phyloP scores from a whole-genome alignment of 2,113 vertebrate species.

The Lepus americanus region DNA sequence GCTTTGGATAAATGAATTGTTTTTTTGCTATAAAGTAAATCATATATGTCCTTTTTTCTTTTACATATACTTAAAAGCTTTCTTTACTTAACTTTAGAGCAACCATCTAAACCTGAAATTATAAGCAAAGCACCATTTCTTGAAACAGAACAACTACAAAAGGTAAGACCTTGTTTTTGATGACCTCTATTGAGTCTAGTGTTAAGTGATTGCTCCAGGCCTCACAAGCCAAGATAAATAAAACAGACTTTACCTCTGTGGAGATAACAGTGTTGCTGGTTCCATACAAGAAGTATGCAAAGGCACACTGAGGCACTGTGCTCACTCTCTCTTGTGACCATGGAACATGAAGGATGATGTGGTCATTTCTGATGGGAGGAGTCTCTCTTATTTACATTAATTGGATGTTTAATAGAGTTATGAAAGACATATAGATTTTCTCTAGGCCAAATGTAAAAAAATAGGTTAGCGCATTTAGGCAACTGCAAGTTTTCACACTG shows the following conservation, averaged over 20 bases:
- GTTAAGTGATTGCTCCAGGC: neutral
- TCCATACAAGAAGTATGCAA: neutral
- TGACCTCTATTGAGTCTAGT: neutral
- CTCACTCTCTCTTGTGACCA: neutral
- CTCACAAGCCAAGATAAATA: neutral
- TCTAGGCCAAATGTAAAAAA: neutral
- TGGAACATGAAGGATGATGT: neutral
- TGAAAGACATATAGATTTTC: neutral
- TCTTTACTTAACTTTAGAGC: constrained; percentile 90
- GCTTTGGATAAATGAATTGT: constrained; percentile 43
- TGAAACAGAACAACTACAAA: constrained; percentile 93
- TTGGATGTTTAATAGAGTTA: neutral
- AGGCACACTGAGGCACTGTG: neutral
- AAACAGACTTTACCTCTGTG: neutral
- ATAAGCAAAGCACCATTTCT: constrained; percentile 89
- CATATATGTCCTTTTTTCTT: neutral
- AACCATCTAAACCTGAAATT: constrained; percentile 91
- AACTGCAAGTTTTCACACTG: neutral
- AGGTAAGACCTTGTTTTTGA: constrained; percentile 88
- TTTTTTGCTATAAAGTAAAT: neutral
- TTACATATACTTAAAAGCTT: constrained; percentile 44
- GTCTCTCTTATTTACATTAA: neutral
- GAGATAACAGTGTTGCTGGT: neutral
- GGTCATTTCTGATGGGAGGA: neutral
- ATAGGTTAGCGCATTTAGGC: neutral